A percentile compares a stretch with the other conserved stretches of the same genome.
phyloP scores from a whole-genome alignment of 2,797 vertebrate species.

The Pipistrellus kuhlii region DNA sequence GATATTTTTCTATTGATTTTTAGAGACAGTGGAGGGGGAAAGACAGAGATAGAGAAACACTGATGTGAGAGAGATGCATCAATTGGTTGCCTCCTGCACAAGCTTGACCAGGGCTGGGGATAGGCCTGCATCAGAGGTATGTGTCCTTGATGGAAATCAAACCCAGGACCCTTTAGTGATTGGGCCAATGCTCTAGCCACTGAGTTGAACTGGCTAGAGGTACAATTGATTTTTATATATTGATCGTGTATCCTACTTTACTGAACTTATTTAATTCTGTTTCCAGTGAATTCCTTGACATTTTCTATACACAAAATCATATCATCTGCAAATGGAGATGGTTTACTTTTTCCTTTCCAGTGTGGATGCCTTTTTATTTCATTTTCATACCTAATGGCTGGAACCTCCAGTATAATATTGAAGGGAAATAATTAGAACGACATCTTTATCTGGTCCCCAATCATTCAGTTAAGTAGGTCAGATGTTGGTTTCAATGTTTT shows the following conservation, averaged over 20 bases:
- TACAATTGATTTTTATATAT: conserved; percentile 16
- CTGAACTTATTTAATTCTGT: not conserved
- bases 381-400: conserved; percentile 11
- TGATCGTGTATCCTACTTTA: not conserved
- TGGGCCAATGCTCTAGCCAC: too few species aligned
- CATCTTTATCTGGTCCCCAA: not conserved
- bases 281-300: not conserved
- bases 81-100: too few species aligned
- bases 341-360: not conserved
- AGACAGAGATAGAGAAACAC: too few species aligned
- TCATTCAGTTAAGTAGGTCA: conserved; percentile 9
- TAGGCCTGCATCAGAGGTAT: too few species aligned
- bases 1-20: too few species aligned
- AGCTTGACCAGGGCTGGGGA: too few species aligned
- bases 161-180: too few species aligned
- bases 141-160: too few species aligned
- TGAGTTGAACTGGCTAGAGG: too few species aligned
- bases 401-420: not conserved
- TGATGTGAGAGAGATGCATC: too few species aligned
- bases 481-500: not conserved
- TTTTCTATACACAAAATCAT: not conserved
- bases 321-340: not conserved
- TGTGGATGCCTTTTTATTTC: not conserved
- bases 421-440: not conserved
- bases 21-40: too few species aligned